Percentiles rank a stretch among this genome's conserved stretches.
Conservation (phyloP, 2,113 vertebrate genomes). For the Ciconia maguari region DNA sequence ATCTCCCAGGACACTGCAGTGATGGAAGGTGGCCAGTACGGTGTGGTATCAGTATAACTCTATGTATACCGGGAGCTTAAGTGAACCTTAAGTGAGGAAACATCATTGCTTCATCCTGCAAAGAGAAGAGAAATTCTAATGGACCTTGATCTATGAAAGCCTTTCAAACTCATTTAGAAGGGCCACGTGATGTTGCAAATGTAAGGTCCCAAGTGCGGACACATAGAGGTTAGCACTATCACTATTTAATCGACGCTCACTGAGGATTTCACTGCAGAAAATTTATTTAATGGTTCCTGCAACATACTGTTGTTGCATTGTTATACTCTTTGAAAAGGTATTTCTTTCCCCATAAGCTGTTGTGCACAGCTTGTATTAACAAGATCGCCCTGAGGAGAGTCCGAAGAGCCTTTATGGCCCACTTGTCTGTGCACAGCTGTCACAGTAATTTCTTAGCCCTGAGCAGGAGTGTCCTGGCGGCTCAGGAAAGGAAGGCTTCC, state of each 20-base stretch:
- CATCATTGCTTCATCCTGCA: neutral
- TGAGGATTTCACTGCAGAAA: neutral
- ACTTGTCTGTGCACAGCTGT: neutral
- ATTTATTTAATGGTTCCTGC: neutral
- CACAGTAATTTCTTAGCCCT: neutral
- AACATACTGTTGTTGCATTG: neutral
- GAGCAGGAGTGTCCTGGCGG: neutral
- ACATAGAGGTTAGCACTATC: neutral
- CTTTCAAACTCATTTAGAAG: neutral
- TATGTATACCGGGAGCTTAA: neutral
- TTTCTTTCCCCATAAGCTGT: neutral
- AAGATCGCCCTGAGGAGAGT: neutral
- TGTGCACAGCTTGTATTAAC: neutral
- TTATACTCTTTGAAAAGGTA: neutral
- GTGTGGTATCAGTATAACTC: neutral
- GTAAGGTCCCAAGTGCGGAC: neutral
- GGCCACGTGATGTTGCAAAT: neutral
- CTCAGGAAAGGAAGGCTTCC: neutral
- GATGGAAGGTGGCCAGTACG: constrained; percentile 1
- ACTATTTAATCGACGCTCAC: neutral
- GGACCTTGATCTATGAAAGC: neutral
- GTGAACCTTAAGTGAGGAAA: neutral
- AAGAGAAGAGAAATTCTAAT: neutral
- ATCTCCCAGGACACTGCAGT: constrained; percentile 17
- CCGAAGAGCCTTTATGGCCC: neutral